Evolutionary conservation across 2,113 vertebrate genomes (phyloP).

Genomic region (Prionailurus viverrinus): DNA sequence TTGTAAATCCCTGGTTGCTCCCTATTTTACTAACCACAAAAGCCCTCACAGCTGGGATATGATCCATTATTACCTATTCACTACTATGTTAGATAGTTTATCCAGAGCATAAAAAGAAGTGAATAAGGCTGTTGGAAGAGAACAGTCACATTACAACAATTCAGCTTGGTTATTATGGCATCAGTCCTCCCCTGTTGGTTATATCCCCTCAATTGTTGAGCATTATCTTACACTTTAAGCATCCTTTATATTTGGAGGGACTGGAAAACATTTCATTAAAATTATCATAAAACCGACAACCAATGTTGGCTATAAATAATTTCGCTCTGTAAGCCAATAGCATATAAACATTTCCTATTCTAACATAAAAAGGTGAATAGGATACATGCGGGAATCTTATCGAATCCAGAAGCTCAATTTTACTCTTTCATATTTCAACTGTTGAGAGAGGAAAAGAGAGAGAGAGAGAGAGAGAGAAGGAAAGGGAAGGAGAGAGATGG

Average conservation of each 20-base stretch:
- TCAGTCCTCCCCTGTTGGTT: constrained; percentile 80
- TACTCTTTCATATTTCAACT: constrained; percentile 11
- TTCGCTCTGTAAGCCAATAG: not conserved
- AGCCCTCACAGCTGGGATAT: constrained; percentile 71
- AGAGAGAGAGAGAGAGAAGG: not conserved
- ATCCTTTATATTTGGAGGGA: constrained; percentile 69
- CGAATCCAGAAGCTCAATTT: not conserved
- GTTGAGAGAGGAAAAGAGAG: not conserved
- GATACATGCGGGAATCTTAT: not conserved
- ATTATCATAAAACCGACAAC: constrained; percentile 75
- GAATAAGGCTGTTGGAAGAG: constrained; percentile 73
- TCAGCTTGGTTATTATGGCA: constrained; percentile 67
- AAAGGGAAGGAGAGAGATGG: not conserved
- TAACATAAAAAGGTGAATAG: constrained; percentile 59
- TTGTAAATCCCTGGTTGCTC: constrained; percentile 37
- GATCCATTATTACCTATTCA: constrained; percentile 77
- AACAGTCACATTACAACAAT: constrained; percentile 73
- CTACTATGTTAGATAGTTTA: constrained; percentile 74
- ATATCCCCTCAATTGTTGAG: constrained; percentile 75
- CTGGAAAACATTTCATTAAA: constrained; percentile 79
- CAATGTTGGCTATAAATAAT: constrained; percentile 73
- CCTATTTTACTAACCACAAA: constrained; percentile 43
- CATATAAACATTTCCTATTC: constrained; percentile 57
- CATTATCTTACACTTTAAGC: constrained; percentile 71
- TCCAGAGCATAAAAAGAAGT: constrained; percentile 74